phyloP scores from a whole-genome alignment of 2,113 vertebrate genomes.

The Calonectris borealis region DNA sequence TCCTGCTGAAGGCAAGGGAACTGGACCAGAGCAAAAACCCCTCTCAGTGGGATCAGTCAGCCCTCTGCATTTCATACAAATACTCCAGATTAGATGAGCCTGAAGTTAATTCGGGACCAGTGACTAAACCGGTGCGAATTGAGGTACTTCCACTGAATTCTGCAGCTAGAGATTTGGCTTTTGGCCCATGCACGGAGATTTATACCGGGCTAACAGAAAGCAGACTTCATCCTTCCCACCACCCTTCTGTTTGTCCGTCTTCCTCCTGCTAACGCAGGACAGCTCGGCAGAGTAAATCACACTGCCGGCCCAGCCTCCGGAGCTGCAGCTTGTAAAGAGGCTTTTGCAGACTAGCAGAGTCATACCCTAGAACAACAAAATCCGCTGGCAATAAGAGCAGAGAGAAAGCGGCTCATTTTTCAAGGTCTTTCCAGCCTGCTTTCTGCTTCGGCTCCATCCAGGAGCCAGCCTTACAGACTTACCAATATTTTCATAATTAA shows the following conservation, averaged over 20 bases:
- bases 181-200: accelerated
- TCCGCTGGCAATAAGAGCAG: not conserved
- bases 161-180: not conserved
- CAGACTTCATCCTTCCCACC: not conserved
- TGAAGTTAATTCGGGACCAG: not conserved
- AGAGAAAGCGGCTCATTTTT: slow-evolving; percentile 52
- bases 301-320: not conserved
- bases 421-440: slow-evolving; percentile 36
- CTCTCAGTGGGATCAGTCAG: accelerated
- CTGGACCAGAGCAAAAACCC: not conserved
- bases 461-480: slow-evolving; percentile 33
- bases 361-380: not conserved
- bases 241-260: not conserved
- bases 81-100: not conserved
- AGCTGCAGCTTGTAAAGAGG: not conserved
- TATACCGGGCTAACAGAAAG: not conserved
- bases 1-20: not conserved
- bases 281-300: not conserved
- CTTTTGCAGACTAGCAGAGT: not conserved
- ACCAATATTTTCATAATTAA: slow-evolving; percentile 72
- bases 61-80: accelerated
- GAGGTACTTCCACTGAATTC: accelerated
- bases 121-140: accelerated
- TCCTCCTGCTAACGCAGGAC: not conserved
- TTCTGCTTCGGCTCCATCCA: slow-evolving; percentile 7